phyloP scores from a whole-genome alignment of 2,113 vertebrate species.

The Seriola aureovittata region DNA sequence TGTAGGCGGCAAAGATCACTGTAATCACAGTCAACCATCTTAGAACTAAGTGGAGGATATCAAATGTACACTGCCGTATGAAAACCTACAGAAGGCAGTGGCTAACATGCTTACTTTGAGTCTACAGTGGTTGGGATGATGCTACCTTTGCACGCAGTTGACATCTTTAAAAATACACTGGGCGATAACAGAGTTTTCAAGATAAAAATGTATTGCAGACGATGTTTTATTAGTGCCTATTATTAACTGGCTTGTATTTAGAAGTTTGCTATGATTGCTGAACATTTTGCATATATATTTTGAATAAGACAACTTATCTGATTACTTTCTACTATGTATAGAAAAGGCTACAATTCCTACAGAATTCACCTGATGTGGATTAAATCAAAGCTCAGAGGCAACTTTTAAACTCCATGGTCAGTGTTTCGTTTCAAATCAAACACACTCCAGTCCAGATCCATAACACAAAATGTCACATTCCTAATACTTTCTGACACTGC shows the following conservation, averaged over 20 bases:
- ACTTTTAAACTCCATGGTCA: background rate
- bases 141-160: background rate
- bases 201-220: background rate
- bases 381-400: background rate
- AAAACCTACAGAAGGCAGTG: background rate
- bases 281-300: no score
- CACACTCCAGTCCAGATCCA: background rate
- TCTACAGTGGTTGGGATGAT: background rate
- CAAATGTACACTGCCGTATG: background rate
- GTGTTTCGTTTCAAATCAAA: slow-evolving; percentile 23
- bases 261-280: no score
- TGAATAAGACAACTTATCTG: background rate
- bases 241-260: no score
- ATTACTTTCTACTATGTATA: background rate
- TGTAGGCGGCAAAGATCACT: background rate
- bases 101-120: background rate
- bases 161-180: no score
- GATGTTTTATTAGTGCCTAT: background rate
- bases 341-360: background rate
- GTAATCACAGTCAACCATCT: background rate
- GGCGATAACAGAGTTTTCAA: no score
- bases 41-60: background rate
- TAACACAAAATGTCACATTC: background rate
- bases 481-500: slow-evolving; percentile 1
- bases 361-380: background rate